Base-by-base conservation (phyloP, 2,113 vertebrate genomes). In the Polypterus senegalus region DNA sequence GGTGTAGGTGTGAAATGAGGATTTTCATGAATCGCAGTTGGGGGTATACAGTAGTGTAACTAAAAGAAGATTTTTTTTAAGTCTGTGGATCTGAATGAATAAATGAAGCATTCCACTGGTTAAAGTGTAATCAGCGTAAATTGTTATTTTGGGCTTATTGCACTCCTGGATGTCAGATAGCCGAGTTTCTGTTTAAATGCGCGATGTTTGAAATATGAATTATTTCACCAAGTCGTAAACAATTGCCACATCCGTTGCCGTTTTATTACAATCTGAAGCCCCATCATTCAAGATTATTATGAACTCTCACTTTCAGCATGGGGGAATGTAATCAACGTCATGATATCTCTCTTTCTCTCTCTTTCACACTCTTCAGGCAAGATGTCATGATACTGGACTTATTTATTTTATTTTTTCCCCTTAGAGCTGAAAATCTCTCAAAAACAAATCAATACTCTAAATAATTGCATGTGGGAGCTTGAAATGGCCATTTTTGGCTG, bases 361-460 rank as follows among this genome's bases (percentile, higher is more conserved):
- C 27, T 27, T 27, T 27, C 27, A 27, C 27, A 74, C 47, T 79
- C 83, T 81, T 65, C 65, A 65, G 84, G 83, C 77, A 63, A 80
- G 70, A 68, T 73, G 73, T 78, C 79, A 80, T 75, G 75, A 83
- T 69, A 77, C 73, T 76, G 79, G 76, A 81, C 76, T 81, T 81
- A 83, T 81, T 77, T 77, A 27, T 27, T 27, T 27, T 27, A 27
- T 27, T 27, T 27, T 27, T 27, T 27, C 27, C 64, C 77, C 71
- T 80, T 79, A 75, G 71, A 72, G 75, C 74, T 70, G 73, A 77
- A 80, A 78, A 86, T 86, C 76, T 82, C 77, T 87, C 84, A 85
- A 78, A 82, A 80, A 83, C 80, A 79, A 85, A 87, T 87, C 82
- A 86, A 87, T 87, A 84, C 77, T 73, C 78, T 81, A 83, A 86